These are phyloP conservation scores for Esox masquinongy DNA, from an alignment of 2,797 vertebrate genomes.

Conservation along the genomic window DNA sequence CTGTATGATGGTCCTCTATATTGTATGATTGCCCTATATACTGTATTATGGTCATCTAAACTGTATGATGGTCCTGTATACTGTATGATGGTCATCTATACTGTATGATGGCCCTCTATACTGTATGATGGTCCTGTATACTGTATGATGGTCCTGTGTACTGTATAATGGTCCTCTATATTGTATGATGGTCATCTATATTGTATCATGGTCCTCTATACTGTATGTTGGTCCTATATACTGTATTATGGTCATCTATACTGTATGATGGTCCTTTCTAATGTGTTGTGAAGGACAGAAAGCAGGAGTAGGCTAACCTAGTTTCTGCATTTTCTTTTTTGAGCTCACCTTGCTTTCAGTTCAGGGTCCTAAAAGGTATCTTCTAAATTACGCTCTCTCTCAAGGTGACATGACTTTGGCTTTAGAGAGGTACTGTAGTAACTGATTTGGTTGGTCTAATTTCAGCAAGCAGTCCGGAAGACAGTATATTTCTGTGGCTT, in stretches of 20 bases:
- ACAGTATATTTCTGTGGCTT: background rate
- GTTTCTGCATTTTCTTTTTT: background rate
- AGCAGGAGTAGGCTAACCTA: conserved; percentile 1
- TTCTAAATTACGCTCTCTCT: background rate
- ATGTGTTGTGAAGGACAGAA: background rate
- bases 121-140: background rate
- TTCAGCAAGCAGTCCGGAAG: background rate
- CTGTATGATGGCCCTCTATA: no score
- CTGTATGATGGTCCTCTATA: no score
- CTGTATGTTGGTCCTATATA: no score
- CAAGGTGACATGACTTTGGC: background rate
- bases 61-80: no score
- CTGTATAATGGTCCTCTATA: no score
- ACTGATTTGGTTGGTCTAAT: background rate
- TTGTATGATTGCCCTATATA: no score
- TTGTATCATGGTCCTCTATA: no score
- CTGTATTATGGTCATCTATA: no score
- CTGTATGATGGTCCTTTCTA: background rate
- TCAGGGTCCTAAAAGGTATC: background rate
- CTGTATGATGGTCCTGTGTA: background rate
- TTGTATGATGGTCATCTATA: no score
- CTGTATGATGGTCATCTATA: no score
- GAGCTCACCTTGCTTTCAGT: background rate
- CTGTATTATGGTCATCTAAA: no score
- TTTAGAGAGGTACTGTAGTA: background rate